These are phyloP conservation scores for Chaunax sp. DNA, from an alignment of 2,797 vertebrate genomes.

Conservation along the genomic window DNA sequence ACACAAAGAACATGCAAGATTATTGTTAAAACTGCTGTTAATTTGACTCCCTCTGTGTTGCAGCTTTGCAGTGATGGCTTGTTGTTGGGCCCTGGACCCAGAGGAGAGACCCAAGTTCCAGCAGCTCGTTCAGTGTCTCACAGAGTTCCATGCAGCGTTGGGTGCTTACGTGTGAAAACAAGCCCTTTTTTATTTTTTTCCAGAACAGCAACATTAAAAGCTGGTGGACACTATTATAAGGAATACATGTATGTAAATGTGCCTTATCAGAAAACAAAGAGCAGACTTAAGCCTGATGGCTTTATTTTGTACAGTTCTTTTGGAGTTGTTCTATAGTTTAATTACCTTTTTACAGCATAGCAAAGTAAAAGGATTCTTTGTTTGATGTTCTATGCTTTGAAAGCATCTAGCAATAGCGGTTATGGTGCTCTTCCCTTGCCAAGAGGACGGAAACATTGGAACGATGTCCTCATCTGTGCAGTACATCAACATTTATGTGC, in stretches of 20 bases:
- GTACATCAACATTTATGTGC: slow-evolving; percentile 33
- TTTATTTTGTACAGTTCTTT: slow-evolving; percentile 78
- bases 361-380: slow-evolving; percentile 51
- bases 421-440: background rate
- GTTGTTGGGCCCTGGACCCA: slow-evolving; percentile 97
- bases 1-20: background rate
- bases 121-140: slow-evolving; percentile 98
- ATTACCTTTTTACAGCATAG: slow-evolving; percentile 71
- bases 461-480: slow-evolving; percentile 22
- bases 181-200: background rate
- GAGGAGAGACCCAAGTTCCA: slow-evolving; percentile 99
- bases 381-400: slow-evolving; percentile 56
- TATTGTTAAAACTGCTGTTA: background rate
- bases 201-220: slow-evolving; percentile 19
- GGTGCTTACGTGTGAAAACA: slow-evolving; percentile 93
- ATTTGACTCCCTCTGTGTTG: slow-evolving; percentile 2
- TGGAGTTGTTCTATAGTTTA: slow-evolving; percentile 65
- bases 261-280: slow-evolving; percentile 84
- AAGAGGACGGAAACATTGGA: slow-evolving; percentile 29
- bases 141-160: slow-evolving; percentile 96
- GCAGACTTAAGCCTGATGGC: slow-evolving; percentile 74
- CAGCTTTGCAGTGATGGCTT: slow-evolving; percentile 99
- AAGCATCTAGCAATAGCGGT: slow-evolving; percentile 35
- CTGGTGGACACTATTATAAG: slow-evolving; percentile 67
- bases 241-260: slow-evolving; percentile 82